phyloP scores from a whole-genome alignment of 2,888 invertebrate genomes.

The Aricia artaxerxes region DNA sequence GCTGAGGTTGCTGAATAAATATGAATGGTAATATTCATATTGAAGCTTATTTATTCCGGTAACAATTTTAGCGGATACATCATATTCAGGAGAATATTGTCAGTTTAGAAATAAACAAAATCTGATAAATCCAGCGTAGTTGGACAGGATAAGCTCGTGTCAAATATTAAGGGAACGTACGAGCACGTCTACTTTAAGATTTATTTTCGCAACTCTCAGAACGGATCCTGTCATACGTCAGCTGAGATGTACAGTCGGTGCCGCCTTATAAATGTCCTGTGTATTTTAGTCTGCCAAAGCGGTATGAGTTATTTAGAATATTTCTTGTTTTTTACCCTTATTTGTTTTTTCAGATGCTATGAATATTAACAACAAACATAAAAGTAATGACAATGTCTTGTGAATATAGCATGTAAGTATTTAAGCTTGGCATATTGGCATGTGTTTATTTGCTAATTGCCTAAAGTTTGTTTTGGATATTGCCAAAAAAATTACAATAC shows the following conservation, averaged over 20 bases:
- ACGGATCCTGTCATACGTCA: constrained; percentile 9
- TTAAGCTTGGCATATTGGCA: neutral
- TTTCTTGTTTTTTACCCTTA: neutral
- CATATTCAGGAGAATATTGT: neutral
- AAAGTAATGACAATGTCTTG: neutral
- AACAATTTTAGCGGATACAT: too few relatives aligned
- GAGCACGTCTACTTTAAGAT: constrained; percentile 1
- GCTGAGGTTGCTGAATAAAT: too few relatives aligned
- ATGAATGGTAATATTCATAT: too few relatives aligned
- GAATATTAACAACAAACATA: neutral
- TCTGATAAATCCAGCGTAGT: constrained; percentile 6
- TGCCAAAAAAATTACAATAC: too few relatives aligned
- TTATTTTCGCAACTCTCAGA: constrained; percentile 9
- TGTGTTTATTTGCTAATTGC: neutral
- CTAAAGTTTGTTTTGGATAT: too few relatives aligned
- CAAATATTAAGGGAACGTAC: constrained; percentile 2
- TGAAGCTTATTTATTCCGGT: too few relatives aligned
- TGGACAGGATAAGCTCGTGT: constrained; percentile 10
- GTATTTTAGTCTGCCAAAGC: neutral
- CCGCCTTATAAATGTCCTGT: neutral
- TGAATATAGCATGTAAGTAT: neutral
- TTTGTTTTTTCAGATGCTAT: neutral
- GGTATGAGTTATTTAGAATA: neutral
- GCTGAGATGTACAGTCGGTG: neutral
- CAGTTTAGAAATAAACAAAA: neutral